Percentiles rank a stretch among this genome's conserved stretches.
These are phyloP conservation scores for Quadroppia sp. DNA, from an alignment of 2,888 invertebrate genomes.

Conservation along the genomic window DNA sequence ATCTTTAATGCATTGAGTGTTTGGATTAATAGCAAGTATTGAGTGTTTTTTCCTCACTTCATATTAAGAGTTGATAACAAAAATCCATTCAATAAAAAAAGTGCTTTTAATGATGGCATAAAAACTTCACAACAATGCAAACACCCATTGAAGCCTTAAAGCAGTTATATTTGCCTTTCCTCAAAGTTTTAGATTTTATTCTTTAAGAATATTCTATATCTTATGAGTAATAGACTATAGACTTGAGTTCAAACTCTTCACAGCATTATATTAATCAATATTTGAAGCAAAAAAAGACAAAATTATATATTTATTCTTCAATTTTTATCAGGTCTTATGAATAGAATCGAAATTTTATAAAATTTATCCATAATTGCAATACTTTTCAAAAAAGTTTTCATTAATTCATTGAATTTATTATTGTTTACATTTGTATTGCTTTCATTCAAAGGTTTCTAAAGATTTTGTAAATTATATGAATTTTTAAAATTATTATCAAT, in stretches of 20 bases:
- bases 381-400: no score
- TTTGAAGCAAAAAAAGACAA: background rate
- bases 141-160: slow-evolving; percentile 4
- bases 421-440: no score
- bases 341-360: no score
- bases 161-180: background rate
- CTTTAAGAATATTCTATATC: background rate
- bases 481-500: no score
- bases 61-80: slow-evolving; percentile 1
- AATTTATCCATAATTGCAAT: no score
- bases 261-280: slow-evolving; percentile 5
- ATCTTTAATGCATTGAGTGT: no score
- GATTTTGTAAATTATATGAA: no score
- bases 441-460: no score
- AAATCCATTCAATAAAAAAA: background rate
- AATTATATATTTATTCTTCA: background rate
- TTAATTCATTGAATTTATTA: no score
- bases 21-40: no score
- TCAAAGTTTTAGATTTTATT: background rate
- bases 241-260: background rate
- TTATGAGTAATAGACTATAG: no score
- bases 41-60: background rate
- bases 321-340: slow-evolving; percentile 1
- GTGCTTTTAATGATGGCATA: background rate
- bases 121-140: background rate